Base-by-base conservation (phyloP, 35 echinoderm and acorn worm genomes). In the Lytechinus pictus region DNA sequence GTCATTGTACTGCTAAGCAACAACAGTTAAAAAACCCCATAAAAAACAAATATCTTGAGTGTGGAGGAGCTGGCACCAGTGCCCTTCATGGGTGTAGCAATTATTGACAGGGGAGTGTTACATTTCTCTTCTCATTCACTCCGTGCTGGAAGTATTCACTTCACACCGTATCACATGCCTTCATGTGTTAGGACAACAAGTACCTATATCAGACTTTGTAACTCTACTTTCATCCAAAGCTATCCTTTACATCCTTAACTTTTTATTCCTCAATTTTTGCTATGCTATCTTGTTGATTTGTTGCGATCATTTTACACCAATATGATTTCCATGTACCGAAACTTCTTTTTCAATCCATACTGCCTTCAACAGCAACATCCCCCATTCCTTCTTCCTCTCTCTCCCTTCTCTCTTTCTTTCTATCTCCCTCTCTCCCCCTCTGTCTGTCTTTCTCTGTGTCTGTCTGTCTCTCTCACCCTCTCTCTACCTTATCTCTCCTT, bases 11-110 rank as follows among this genome's bases (percentile, higher is more conserved):
- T 44, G 33, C 33, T 27, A 24, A 79, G 66, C 66, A 44, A n/a
- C n/a, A 72, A 72, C 61, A 79, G 66, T 79, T 79, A 79, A 44
- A 44, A 44, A 44, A 44, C 33, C 0, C 33, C 0, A 0, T 1
- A 44, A 44, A 44, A 79, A 79, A 79, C 66, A 79, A 16, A 79
- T 79, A 79, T 79, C 66, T 4, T 2, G 16, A 4, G 66, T 79
- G 16, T 79, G 33, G 66, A 79, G 66, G 6, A 79, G 19, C 19
- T 5, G 66, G 66, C 66, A 24, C 66, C 6, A 24, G 14, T 79
- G 66, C 66, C 66, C 66, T 79, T 79, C 66, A 79, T 79, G 66
- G 66, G 66, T 79, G 66, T 79, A 79, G 66, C 66, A 24, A n/a
- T 16, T 79, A 79, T 79, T 79, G 66, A 79, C 66, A 79, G 24